These are phyloP conservation scores for Steinernema hermaphroditum DNA, from an alignment of 2,888 invertebrate species.

Conservation along the genomic window DNA sequence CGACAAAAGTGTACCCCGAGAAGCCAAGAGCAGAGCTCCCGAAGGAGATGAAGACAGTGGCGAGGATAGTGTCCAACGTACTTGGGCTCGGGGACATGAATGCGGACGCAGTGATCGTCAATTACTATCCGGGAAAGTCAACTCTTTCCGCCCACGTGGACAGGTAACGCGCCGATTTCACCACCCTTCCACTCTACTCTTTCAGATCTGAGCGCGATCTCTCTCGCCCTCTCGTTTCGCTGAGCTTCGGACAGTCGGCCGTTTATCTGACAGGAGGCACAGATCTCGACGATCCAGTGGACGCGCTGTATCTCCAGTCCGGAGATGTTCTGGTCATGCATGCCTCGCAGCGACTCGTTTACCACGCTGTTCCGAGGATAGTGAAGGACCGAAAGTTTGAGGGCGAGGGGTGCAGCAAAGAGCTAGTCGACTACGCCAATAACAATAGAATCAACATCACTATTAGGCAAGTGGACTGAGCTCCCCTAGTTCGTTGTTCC, in stretches of 20 bases:
- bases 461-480: constrained; percentile 83
- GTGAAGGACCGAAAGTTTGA: constrained; percentile 65
- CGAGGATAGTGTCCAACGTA: constrained; percentile 69
- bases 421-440: constrained; percentile 73
- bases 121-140: constrained; percentile 90
- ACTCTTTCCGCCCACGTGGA: constrained; percentile 91
- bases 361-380: constrained; percentile 91
- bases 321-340: constrained; percentile 93
- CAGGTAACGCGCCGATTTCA: constrained; percentile 41
- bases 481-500: neutral
- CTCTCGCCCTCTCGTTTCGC: constrained; percentile 79
- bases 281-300: constrained; percentile 61
- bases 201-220: constrained; percentile 58
- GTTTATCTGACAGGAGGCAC: constrained; percentile 87
- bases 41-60: constrained; percentile 50
- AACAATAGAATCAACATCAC: constrained; percentile 88
- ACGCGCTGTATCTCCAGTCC: constrained; percentile 76
- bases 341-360: constrained; percentile 79
- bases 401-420: constrained; percentile 69
- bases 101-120: constrained; percentile 91
- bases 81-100: constrained; percentile 71
- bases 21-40: constrained; percentile 56
- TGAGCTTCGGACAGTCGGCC: constrained; percentile 90
- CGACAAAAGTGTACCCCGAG: constrained; percentile 77
- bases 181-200: constrained; percentile 7